Base-by-base conservation (phyloP, 2,888 invertebrate species). In the Drosophila affinis region DNA sequence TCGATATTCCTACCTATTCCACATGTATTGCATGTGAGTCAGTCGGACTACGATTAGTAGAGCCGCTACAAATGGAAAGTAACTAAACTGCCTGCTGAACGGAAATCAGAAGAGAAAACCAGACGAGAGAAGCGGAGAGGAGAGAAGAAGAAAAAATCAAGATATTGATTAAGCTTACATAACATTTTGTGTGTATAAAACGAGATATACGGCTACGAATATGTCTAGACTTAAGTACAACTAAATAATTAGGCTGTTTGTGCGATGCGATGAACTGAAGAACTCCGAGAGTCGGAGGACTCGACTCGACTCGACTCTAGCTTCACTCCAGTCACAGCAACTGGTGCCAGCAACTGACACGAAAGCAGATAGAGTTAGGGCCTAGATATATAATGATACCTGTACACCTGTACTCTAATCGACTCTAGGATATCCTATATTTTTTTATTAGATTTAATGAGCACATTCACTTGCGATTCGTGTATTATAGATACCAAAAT, bases 401-500 rank as follows among this genome's bases (percentile, higher is more conserved):
- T 46, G 45, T 46, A 62, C 48, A 59, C 44, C 51, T 62, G 62
- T 61, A 62, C 61, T 71, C 61, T 70, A 52, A 57, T 34, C 52
- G 58, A 54, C 45, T 59, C 27, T 49, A 74, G 47, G 18, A 51
- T 39, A 69, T 17, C 27, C 48, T 72, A 67, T 68, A 75, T 72
- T 72, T 72, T 72, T 72, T 81, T 75, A 81, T 73, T 84, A 75
- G 68, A 81, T 51, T 71, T 79, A 78, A 80, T 44, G 75, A 52
- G 59, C 63, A 81, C 68, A 71, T 68, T 65, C 51, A 67, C 54
- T 71, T 64, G 69, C 70, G 69, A 82, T 81, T 82, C 75, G 83
- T 76, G 83, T 86, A 85, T 87, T 87, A 79, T 88, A 76, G 71
- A 87, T 85, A 88, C 84, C 75, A 88, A 88, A 70, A 86, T 83